Evolutionary conservation across 2,888 invertebrate genomes (phyloP), one percentile per base, ranked within the genome.

Genomic region (Chaetogeoica ovagalla): DNA sequence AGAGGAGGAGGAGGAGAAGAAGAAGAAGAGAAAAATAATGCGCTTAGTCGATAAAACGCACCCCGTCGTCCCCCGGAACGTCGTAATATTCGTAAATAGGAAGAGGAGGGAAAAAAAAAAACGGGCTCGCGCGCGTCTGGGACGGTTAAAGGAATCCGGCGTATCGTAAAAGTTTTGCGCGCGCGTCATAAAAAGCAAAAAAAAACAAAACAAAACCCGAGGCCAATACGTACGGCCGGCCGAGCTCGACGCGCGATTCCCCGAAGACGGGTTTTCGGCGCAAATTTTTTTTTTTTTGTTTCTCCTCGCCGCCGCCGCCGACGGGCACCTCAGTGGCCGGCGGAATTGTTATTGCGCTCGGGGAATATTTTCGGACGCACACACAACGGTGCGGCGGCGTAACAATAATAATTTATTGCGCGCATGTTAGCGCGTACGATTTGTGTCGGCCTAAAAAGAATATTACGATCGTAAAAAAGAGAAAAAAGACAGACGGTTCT

Each of bases 381-480:
- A 77, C 69, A 77, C 43, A 4, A 62, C 60, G 77, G 70, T 63
- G 30, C 30, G 30, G 30, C 30, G 30, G 30, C 30, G 30, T 4
- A 30, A 30, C 30, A 30, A 30, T 30, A 60, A 70, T 79, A 79
- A 70, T 79, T 79, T 79, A 79, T 79, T 79, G 77, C 77, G 70
- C 70, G 70, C n/a, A n/a, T 79, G 77, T 79, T 70, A 70, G 77
- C 77, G 52, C 77, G 52, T 69, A 70, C 77, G 77, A 77, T 77
- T 77, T 69, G 77, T 77, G 69, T 62, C 69, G 77, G 81, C 66
- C 65, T 72, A 30, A 73, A 81, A 66, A 74, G 65, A 81, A 57
- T 73, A 81, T 73, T 81, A 81, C 66, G 72, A 73, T 65, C 71
- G 66, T 81, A 71, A 82, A 82, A 72, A 68, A 83, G 83, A 82